Evolutionary conservation across 2,888 invertebrate genomes (phyloP), one percentile per base, ranked within the genome.

Genomic region (Zaprionus obscuricornis): DNA sequence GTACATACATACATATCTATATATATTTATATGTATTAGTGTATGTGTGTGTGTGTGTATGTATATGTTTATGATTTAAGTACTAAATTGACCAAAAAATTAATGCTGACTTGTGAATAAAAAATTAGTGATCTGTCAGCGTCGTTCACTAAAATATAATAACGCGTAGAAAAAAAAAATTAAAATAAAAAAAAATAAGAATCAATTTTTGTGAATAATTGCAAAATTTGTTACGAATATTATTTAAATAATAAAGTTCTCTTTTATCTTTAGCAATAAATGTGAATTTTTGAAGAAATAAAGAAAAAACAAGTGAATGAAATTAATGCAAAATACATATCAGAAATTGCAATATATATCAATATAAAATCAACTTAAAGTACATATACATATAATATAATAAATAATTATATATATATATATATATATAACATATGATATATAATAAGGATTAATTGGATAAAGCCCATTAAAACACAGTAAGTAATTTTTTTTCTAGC

Each of bases 201-300:
- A n/a, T n/a, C n/a, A n/a, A n/a, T n/a, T n/a, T n/a, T n/a, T n/a
- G n/a, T n/a, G n/a, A n/a, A n/a, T n/a, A n/a, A n/a, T n/a, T n/a
- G n/a, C n/a, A n/a, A n/a, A n/a, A n/a, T n/a, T 31, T 31, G 31
- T 31, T 4, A 11, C 5, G 11, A 4, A 11, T 11, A 3, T 27
- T 22, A 4, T 5, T n/a, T 6, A 31, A 13, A 13, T 2, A 13
- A 31, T 6, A 31, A 10, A 31, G 6, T 31, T 31, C 6, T 31
- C 5, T 31, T 11, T 31, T 27, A 17, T 26, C 17, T 27, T 20
- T 46, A 58, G 58, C 39, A 33, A 58, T n/a, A n/a, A n/a, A n/a
- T 58, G 58, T 58, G 58, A 58, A 34, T 46, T 46, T 6, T 31
- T n/a, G n/a, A n/a, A n/a, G n/a, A n/a, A n/a, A n/a, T n/a, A n/a